Conservation (phyloP, 2,113 vertebrate species). For the Phoxinus phoxinus region DNA sequence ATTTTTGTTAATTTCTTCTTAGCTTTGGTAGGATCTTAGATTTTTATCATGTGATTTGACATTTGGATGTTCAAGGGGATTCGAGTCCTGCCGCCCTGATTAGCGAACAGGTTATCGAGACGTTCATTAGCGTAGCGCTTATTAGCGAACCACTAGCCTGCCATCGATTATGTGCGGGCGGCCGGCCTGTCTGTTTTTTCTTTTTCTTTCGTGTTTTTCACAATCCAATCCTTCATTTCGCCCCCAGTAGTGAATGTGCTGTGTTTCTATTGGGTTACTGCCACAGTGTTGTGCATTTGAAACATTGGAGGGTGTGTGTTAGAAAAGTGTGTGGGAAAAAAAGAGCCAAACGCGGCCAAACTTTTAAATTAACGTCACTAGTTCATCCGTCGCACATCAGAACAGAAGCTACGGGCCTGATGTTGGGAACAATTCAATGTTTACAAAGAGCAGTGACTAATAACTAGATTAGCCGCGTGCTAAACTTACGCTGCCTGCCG, state of each 20-base stretch:
- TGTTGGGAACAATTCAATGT: slow-evolving; percentile 25
- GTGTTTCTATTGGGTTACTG: slow-evolving; percentile 27
- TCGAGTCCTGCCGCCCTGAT: not conserved
- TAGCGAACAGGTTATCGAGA: slow-evolving; percentile 14
- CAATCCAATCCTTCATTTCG: not conserved
- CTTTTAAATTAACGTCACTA: not conserved
- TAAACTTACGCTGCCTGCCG: slow-evolving; percentile 39
- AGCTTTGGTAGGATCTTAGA: slow-evolving; percentile 21
- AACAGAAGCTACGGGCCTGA: slow-evolving; percentile 7
- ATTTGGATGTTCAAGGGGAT: slow-evolving; percentile 25
- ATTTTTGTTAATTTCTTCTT: slow-evolving; percentile 2
- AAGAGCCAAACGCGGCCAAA: slow-evolving; percentile 17
- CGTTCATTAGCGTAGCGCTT: slow-evolving; percentile 3
- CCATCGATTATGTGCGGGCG: not conserved
- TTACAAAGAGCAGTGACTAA: slow-evolving; percentile 34
- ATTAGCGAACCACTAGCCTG: slow-evolving; percentile 22
- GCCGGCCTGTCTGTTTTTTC: slow-evolving; percentile 26
- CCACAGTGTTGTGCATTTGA: slow-evolving; percentile 34
- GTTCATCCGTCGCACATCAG: slow-evolving; percentile 7
- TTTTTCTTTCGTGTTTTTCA: slow-evolving; percentile 6
- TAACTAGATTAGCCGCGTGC: slow-evolving; percentile 27
- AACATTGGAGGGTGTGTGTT: slow-evolving; percentile 5
- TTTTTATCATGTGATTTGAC: slow-evolving; percentile 40
- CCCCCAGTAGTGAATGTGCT: slow-evolving; percentile 3
- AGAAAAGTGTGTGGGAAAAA: not conserved